Evolutionary conservation across 2,888 invertebrate species (phyloP).

Genomic region (Lumbricus terrestris): DNA sequence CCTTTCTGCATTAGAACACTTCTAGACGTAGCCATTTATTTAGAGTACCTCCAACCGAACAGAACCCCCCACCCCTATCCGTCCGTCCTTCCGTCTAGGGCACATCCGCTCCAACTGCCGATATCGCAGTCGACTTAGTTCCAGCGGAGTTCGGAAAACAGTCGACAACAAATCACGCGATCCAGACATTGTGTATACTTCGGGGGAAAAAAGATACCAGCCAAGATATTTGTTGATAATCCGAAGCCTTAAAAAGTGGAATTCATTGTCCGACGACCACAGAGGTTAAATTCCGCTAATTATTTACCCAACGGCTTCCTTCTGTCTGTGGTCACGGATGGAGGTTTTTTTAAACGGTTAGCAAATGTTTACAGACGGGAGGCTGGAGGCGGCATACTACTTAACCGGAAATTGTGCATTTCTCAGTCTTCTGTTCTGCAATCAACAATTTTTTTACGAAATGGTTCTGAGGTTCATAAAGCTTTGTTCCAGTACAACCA

Average conservation of each 20-base stretch:
- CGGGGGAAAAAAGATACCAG: background rate
- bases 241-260: background rate
- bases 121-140: background rate
- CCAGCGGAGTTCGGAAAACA: background rate
- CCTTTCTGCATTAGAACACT: background rate
- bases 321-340: background rate
- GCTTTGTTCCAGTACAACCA: background rate
- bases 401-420: background rate
- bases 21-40: background rate
- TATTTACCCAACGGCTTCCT: background rate
- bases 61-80: too few species aligned
- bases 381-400: background rate
- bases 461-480: too few species aligned
- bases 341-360: background rate
- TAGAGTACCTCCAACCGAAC: background rate
- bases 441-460: too few species aligned
- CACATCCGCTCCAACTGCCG: background rate
- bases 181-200: background rate
- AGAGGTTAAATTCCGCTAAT: background rate
- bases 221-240: background rate
- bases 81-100: background rate
- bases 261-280: background rate
- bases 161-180: background rate
- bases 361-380: background rate
- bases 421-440: too few species aligned